phyloP scores from a whole-genome alignment of 2,888 invertebrate genomes.

The Rotaria sp. region DNA sequence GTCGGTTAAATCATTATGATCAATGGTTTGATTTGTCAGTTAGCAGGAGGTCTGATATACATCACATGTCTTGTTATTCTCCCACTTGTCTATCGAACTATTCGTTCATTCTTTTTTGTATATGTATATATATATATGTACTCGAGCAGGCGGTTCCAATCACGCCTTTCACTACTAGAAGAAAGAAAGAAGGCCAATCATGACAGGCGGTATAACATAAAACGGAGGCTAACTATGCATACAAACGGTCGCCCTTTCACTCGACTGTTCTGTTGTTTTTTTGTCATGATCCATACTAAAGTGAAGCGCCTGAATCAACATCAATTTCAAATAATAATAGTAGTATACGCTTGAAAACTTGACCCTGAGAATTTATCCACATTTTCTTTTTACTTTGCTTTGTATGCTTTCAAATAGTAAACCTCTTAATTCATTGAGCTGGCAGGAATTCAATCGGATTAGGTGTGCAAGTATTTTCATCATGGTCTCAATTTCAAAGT shows the following conservation, averaged over 20 bases:
- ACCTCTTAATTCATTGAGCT: background rate
- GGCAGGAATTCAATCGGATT: background rate
- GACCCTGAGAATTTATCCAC: background rate
- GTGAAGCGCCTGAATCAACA: background rate
- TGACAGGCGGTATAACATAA: background rate
- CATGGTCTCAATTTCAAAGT: constrained; percentile 3
- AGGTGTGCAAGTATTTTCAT: constrained; percentile 5
- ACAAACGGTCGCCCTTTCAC: background rate
- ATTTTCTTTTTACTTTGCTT: background rate
- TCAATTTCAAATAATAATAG: background rate
- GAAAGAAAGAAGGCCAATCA: constrained; percentile 6
- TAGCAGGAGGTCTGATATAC: constrained; percentile 9
- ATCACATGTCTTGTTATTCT: background rate
- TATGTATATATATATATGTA: background rate
- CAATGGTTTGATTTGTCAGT: background rate
- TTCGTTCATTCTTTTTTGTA: background rate
- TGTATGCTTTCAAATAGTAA: background rate
- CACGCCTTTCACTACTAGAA: background rate
- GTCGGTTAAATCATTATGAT: constrained; percentile 22
- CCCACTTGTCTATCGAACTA: background rate
- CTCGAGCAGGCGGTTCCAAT: constrained; percentile 10
- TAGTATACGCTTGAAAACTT: too few species aligned
- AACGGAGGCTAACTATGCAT: background rate
- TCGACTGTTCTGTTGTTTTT: background rate
- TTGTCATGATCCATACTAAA: background rate